These are phyloP conservation scores for Zalophus californianus DNA, from an alignment of 2,797 vertebrate species.

Conservation along the genomic window DNA sequence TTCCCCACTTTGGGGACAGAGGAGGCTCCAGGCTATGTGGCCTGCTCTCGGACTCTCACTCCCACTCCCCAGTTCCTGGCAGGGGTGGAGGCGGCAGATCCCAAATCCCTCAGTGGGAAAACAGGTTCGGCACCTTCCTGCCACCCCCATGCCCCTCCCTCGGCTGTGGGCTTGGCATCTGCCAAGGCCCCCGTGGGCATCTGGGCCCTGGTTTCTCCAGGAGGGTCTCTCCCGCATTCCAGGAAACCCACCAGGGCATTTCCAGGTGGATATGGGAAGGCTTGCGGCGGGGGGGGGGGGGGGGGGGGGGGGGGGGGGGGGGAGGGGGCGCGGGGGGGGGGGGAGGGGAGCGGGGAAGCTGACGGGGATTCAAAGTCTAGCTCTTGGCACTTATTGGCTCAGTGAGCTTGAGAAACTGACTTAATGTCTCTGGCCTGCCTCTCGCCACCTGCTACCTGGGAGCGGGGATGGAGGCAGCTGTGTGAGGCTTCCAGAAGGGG, in stretches of 20 bases:
- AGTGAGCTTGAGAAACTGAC: neutral
- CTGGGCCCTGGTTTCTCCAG: neutral
- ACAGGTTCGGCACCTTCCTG: conserved; percentile 68
- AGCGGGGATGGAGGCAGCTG: neutral
- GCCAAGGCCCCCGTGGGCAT: neutral
- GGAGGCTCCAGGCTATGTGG: neutral
- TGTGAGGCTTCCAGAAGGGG: neutral
- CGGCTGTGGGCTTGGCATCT: conserved; percentile 24
- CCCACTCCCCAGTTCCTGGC: neutral
- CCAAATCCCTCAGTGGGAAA: conserved; percentile 64
- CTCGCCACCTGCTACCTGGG: neutral
- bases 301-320: neutral
- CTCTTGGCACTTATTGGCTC: neutral
- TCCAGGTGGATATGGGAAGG: neutral
- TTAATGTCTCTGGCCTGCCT: neutral
- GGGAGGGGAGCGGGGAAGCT: neutral
- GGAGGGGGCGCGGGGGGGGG: neutral
- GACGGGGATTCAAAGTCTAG: neutral
- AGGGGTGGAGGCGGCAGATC: neutral
- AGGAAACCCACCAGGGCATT: neutral
- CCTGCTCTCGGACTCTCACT: neutral
- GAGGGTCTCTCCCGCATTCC: neutral
- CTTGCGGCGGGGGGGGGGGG: neutral
- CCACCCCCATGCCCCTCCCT: conserved; percentile 35
- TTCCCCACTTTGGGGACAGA: neutral